A percentile compares a stretch with the other conserved stretches of the same genome.
These are phyloP conservation scores for Drosophila mercatorum DNA, from an alignment of 2,888 invertebrate species.

Conservation along the genomic window DNA sequence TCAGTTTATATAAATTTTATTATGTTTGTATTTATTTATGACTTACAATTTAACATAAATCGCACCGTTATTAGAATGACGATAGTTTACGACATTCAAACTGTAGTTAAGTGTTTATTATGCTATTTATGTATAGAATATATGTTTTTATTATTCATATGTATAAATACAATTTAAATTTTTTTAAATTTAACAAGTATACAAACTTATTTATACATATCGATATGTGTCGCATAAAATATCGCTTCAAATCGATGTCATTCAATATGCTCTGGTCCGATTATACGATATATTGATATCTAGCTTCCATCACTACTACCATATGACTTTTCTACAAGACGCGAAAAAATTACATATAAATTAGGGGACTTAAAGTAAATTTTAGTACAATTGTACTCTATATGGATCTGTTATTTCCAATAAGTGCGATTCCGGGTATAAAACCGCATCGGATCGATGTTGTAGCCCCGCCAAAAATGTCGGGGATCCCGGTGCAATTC, in stretches of 20 bases:
- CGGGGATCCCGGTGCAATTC: slow-evolving; percentile 72
- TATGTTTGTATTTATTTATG: background rate
- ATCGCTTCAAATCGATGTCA: background rate
- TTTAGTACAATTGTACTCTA: slow-evolving; percentile 27
- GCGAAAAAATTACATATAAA: slow-evolving; percentile 65
- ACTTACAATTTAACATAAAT: background rate
- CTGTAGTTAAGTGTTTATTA: background rate
- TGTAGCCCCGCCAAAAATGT: slow-evolving; percentile 65
- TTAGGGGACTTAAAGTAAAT: slow-evolving; percentile 61
- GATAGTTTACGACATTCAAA: background rate
- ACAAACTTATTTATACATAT: background rate
- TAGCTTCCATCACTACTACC: slow-evolving; percentile 52
- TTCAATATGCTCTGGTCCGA: background rate
- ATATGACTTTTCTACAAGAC: slow-evolving; percentile 70
- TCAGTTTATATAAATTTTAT: background rate
- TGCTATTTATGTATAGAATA: background rate
- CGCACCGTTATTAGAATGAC: background rate
- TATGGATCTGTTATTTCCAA: slow-evolving; percentile 12
- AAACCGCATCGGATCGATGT: slow-evolving; percentile 55
- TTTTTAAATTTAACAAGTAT: background rate
- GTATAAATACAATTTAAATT: too few relatives aligned
- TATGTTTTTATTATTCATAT: background rate
- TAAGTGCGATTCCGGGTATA: slow-evolving; percentile 30
- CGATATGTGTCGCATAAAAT: background rate
- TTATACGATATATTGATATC: slow-evolving; percentile 41